Evolutionary conservation across 2,797 vertebrate genomes (phyloP), one percentile per base, ranked within the genome.

Genomic region (Acropternis orthonyx): DNA sequence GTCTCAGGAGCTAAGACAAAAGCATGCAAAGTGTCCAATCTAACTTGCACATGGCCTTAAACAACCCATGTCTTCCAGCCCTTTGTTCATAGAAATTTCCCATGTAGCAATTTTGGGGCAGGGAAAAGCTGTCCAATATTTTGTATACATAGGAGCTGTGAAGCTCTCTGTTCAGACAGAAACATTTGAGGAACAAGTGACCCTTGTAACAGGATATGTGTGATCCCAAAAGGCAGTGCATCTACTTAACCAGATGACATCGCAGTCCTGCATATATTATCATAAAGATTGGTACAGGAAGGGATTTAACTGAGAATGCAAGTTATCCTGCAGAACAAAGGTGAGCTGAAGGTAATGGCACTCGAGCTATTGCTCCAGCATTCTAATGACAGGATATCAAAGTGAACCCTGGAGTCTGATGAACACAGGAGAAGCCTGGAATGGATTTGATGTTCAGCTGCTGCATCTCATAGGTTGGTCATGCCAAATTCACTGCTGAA

Each of bases 201-300:
- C 96, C 96, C 97, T 96, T 97, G 95, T 97, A 97, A 97, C 97
- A 97, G 96, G 96, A 97, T 97, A 95, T 96, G 94, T 91, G 89
- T 68, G 92, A 93, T 94, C 84, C 84, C 94, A 87, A 96, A 96
- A 92, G 93, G 93, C 92, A 95, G 92, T 73, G 95, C 89, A 97
- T 97, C 96, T 96, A 95, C 83, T 96, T 92, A 95, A 89, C 93
- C 95, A 96, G 92, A 95, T 94, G 95, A 97, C 95, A 96, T 93
- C 22, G 93, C 80, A 93, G 86, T 83, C 81, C 72, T 95, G 92
- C 96, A 93, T 96, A 96, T 88, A 94, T 94, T 93, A 92, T 95
- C 92, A 95, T 92, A 93, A 89, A 68, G 91, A 97, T 88, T 84
- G 89, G 88, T 89, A 93, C 93, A 96, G 95, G 96, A 95, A 95